These are phyloP conservation scores for Acanthiza pusilla DNA, from an alignment of 2,797 vertebrate genomes.

Conservation along the genomic window DNA sequence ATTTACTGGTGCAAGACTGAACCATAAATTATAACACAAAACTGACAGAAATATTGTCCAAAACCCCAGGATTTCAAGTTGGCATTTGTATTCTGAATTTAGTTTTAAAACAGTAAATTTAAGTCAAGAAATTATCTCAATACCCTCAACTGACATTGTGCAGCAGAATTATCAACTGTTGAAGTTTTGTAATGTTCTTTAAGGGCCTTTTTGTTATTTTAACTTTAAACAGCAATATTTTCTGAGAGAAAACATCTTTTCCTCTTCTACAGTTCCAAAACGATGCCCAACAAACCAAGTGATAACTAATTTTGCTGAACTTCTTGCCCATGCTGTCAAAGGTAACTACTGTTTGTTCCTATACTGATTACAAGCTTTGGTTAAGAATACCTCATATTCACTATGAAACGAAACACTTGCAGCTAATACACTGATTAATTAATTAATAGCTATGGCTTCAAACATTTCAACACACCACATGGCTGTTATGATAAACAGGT, in stretches of 20 bases:
- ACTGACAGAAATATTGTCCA: rapidly evolving
- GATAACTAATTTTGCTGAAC: background rate
- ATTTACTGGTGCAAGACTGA: background rate
- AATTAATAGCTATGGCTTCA: background rate
- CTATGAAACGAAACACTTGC: background rate
- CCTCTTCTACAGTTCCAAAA: background rate
- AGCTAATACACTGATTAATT: background rate
- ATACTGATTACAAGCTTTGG: background rate
- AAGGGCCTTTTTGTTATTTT: background rate
- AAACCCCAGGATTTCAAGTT: background rate
- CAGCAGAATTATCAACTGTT: background rate
- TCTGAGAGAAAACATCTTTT: background rate
- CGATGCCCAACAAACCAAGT: background rate
- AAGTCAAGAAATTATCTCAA: background rate
- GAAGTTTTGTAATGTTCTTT: background rate
- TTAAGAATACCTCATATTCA: background rate
- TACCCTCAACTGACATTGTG: background rate
- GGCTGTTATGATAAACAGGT: background rate
- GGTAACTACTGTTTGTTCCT: background rate
- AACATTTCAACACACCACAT: background rate
- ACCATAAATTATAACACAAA: background rate
- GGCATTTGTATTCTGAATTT: background rate
- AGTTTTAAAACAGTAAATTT: background rate
- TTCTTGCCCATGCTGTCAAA: background rate
- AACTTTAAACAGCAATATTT: background rate